Evolutionary conservation across 2,888 invertebrate species (phyloP).

Genomic region (Eledona agricola): DNA sequence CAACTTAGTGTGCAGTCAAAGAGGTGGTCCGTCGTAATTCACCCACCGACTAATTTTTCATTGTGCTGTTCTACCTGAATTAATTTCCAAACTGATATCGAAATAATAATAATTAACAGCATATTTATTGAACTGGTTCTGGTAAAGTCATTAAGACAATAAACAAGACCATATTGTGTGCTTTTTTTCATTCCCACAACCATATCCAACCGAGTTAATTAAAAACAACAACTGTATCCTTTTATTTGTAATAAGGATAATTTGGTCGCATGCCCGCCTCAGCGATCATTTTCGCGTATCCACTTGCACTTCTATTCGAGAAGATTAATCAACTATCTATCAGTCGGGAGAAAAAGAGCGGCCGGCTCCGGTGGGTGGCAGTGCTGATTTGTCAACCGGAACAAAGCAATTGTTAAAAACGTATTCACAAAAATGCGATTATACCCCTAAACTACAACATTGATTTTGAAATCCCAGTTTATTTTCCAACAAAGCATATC

Average conservation of each 20-base stretch:
- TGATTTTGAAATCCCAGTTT: too few species aligned
- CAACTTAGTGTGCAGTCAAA: too few species aligned
- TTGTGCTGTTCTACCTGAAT: background rate
- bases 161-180: constrained; percentile 8
- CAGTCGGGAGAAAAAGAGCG: constrained; percentile 1
- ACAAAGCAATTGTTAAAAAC: constrained; percentile 14
- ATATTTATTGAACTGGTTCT: constrained; percentile 20
- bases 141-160: constrained; percentile 11
- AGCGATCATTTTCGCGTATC: background rate
- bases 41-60: too few species aligned
- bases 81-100: constrained; percentile 10
- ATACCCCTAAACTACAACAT: constrained; percentile 8
- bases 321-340: constrained; percentile 8
- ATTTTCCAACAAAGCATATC: too few species aligned
- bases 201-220: constrained; percentile 8
- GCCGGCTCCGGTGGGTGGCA: constrained; percentile 13
- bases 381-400: constrained; percentile 10
- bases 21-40: too few species aligned
- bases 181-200: constrained; percentile 4
- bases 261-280: background rate
- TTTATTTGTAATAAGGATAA: background rate
- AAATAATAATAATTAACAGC: constrained; percentile 10
- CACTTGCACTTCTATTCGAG: constrained; percentile 3
- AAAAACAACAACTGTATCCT: constrained; percentile 6
- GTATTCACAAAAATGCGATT: constrained; percentile 23